Evolutionary conservation across 2,888 invertebrate genomes (phyloP).

Genomic region (Torymus auratus): DNA sequence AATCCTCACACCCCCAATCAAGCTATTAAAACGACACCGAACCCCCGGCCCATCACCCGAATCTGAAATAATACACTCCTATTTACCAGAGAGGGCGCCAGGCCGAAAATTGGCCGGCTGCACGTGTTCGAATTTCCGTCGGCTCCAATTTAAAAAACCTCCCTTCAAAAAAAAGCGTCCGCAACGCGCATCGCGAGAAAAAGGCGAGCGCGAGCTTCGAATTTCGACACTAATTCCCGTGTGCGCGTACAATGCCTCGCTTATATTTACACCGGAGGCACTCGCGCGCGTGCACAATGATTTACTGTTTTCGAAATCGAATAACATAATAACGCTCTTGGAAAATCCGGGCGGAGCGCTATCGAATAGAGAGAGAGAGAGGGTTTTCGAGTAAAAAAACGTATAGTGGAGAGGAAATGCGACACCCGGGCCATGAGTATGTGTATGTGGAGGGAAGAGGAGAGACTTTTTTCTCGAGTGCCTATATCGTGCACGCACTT

Average conservation of each 20-base stretch:
- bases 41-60: conserved; percentile 4
- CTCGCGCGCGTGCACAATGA: conserved; percentile 19
- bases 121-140: conserved; percentile 41
- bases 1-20: conserved; percentile 8
- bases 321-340: conserved; percentile 28
- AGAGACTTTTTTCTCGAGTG: conserved; percentile 8
- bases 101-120: conserved; percentile 49
- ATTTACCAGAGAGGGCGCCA: background rate
- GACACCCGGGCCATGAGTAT: background rate
- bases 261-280: conserved; percentile 11
- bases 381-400: conserved; percentile 18
- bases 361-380: conserved; percentile 1
- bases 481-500: background rate
- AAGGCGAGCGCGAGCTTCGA: conserved; percentile 1
- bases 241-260: background rate
- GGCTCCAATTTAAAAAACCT: conserved; percentile 34
- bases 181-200: background rate
- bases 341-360: conserved; percentile 21
- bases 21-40: conserved; percentile 44
- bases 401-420: conserved; percentile 6
- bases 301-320: conserved; percentile 49
- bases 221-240: conserved; percentile 48
- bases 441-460: no score
- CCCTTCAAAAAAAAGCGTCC: conserved; percentile 18
- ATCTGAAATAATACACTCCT: conserved; percentile 43